Conservation (phyloP, 2,113 vertebrate species). For the human (Homo sapiens) region GRCh38 chr20:10516501-10517000, state of each 20-base stretch:
- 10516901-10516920: constrained; percentile 67
- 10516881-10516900: constrained; percentile 75
- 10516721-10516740: constrained; percentile 46
- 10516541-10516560: constrained; percentile 39
- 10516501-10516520: not conserved
- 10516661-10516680: not conserved
- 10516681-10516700: not conserved
- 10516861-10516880: constrained; percentile 76
- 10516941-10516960: constrained; percentile 66
- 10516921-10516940: constrained; percentile 58
- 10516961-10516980: constrained; percentile 71
- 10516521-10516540: constrained; percentile 5
- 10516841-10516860: constrained; percentile 79
- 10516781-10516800: constrained; percentile 56
- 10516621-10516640: not conserved
- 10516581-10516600: constrained; percentile 18
- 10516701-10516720: not conserved
- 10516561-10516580: not conserved
- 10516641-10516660: not conserved
- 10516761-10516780: constrained; percentile 31
- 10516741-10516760: constrained; percentile 43
- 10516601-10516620: not conserved
- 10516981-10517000: constrained; percentile 70
- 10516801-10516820: constrained; percentile 72
- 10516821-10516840: constrained; percentile 65